These are phyloP conservation scores for Nomada ferruginata DNA, from an alignment of 2,888 invertebrate species.

Conservation along the genomic window DNA sequence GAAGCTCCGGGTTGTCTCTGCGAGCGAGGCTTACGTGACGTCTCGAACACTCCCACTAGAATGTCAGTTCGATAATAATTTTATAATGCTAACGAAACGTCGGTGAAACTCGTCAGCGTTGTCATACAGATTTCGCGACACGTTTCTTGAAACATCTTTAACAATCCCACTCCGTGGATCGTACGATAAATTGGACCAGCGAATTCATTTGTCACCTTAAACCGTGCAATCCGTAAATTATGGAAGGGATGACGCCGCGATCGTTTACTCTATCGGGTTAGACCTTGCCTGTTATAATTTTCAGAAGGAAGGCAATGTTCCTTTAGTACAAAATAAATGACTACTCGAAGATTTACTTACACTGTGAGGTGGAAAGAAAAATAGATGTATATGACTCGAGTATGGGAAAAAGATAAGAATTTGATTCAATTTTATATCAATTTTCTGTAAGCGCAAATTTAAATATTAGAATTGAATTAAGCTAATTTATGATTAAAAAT, in stretches of 20 bases:
- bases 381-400: no score
- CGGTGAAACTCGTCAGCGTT: neutral
- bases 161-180: slow-evolving; percentile 17
- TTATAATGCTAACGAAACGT: slow-evolving; percentile 24
- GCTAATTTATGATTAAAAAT: no score
- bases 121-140: neutral
- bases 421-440: no score
- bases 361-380: neutral
- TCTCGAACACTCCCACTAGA: slow-evolving; percentile 10
- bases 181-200: neutral
- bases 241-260: slow-evolving; percentile 17
- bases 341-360: neutral
- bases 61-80: slow-evolving; percentile 36
- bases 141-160: slow-evolving; percentile 6
- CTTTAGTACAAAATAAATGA: neutral
- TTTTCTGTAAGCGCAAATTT: no score
- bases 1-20: slow-evolving; percentile 34
- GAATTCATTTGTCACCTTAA: neutral
- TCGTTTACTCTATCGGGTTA: slow-evolving; percentile 10
- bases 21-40: no score
- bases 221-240: slow-evolving; percentile 3
- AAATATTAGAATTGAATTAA: no score
- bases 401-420: neutral
- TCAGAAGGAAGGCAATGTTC: neutral
- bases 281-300: neutral